Conservation (phyloP, 92 coral and sea anemone species). For the Diadumene lineata region DNA sequence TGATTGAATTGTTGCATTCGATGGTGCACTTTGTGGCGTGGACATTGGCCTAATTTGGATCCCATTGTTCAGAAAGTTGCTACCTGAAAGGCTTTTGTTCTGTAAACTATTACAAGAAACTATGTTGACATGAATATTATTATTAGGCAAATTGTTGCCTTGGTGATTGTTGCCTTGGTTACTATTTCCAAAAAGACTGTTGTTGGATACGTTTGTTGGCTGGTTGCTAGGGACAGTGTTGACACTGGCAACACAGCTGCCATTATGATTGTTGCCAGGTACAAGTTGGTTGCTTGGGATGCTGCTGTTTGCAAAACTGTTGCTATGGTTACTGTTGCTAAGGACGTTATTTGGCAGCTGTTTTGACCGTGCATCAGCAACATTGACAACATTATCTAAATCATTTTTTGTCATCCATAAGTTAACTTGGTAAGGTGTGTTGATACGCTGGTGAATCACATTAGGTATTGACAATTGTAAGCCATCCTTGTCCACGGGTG, state of each 20-base stretch:
- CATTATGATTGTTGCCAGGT: background rate
- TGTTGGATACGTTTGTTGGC: background rate
- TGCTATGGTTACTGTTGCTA: background rate
- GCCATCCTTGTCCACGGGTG: conserved; percentile 5
- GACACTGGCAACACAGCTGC: background rate
- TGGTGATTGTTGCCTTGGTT: background rate
- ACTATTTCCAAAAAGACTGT: background rate
- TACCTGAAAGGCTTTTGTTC: background rate
- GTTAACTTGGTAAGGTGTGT: conserved; percentile 11
- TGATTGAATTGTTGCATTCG: conserved; percentile 3
- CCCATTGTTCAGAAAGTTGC: background rate
- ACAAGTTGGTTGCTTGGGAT: background rate
- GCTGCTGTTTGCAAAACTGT: background rate
- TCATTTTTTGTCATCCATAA: conserved; percentile 22
- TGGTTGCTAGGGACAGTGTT: background rate
- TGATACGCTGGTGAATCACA: background rate
- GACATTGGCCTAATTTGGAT: background rate
- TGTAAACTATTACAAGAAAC: background rate
- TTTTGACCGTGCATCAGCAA: background rate
- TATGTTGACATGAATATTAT: background rate
- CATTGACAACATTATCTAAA: background rate
- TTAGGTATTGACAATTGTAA: background rate
- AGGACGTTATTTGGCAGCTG: background rate
- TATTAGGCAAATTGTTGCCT: background rate
- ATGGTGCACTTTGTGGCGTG: background rate